phyloP scores from a whole-genome alignment of 2,888 invertebrate species.

The Glyphotaelius pellucidus region DNA sequence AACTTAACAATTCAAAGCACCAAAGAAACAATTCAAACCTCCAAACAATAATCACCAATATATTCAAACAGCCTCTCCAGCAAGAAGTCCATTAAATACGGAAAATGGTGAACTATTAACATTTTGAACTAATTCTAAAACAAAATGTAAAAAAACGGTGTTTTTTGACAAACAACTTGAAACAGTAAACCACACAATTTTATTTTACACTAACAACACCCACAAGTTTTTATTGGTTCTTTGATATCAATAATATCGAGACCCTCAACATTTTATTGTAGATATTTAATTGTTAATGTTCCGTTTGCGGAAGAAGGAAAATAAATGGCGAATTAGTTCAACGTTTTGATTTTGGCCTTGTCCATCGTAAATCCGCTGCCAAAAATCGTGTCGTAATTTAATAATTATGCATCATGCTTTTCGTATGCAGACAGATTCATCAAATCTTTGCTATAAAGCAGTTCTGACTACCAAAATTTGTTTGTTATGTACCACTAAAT shows the following conservation, averaged over 20 bases:
- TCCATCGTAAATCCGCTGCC: conserved; percentile 2
- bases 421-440: not conserved
- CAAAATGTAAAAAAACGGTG: not conserved
- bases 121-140: conserved; percentile 49
- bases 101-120: conserved; percentile 59
- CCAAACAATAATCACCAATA: conserved; percentile 50
- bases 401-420: not conserved
- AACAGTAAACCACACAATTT: not conserved
- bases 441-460: not conserved
- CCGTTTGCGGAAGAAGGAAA: not conserved
- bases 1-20: not conserved
- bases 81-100: conserved; percentile 52
- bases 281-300: not conserved
- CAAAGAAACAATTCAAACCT: conserved; percentile 39
- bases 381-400: not conserved
- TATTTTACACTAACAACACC: not conserved
- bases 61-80: conserved; percentile 48
- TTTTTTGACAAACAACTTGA: not conserved
- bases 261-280: not conserved
- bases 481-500: not conserved
- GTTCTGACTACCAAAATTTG: not conserved
- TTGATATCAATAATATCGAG: not conserved
- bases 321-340: not conserved
- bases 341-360: not conserved
- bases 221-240: not conserved